These are phyloP conservation scores for Diadema setosum DNA, from an alignment of 35 echinoderm and acorn worm genomes.

Conservation along the genomic window DNA sequence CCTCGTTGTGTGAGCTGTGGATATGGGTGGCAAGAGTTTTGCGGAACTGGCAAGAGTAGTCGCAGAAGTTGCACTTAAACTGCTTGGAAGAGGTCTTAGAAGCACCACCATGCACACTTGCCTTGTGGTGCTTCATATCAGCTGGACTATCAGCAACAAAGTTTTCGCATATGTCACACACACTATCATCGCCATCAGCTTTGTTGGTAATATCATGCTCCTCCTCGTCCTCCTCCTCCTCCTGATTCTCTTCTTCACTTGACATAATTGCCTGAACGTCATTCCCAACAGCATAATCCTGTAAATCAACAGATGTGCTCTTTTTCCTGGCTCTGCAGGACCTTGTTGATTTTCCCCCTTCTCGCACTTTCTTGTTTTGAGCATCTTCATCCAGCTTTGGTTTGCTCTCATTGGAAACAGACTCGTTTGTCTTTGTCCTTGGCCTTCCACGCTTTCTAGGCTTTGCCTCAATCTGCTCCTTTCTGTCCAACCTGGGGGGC, in stretches of 20 bases:
- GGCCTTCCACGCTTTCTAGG: too few relatives aligned
- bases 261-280: not conserved
- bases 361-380: too few relatives aligned
- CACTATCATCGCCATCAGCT: not conserved
- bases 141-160: not conserved
- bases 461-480: too few relatives aligned
- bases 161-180: not conserved
- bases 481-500: too few relatives aligned
- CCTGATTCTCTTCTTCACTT: not conserved
- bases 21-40: not conserved
- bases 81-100: not conserved
- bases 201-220: not conserved
- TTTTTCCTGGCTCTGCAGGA: too few relatives aligned
- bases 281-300: not conserved
- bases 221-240: not conserved
- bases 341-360: too few relatives aligned
- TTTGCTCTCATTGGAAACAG: too few relatives aligned
- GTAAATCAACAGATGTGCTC: not conserved
- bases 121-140: not conserved
- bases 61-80: constrained; percentile 18
- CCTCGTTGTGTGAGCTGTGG: not conserved
- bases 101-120: not conserved
- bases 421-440: too few relatives aligned
- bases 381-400: not conserved
- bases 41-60: constrained; percentile 37